Evolutionary conservation across 2,888 invertebrate genomes (phyloP), one percentile per base, ranked within the genome.

Genomic region (Polydrusus cervinus): DNA sequence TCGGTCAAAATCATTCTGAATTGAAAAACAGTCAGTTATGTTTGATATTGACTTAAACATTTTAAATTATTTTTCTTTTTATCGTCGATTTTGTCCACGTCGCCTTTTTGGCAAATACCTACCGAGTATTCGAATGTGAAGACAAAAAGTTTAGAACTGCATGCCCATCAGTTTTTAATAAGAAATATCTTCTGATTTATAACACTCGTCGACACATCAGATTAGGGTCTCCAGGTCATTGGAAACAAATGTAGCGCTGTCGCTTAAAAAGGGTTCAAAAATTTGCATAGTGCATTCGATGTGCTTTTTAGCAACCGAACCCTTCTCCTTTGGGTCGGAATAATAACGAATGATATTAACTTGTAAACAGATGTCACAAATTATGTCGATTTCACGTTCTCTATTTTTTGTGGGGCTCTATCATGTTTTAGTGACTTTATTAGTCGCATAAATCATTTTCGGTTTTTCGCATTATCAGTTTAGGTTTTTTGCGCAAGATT

Each of bases 311-410:
- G 43, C 77, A 14, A 76, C 73, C 76, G 77, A 78, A 78, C 78
- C 78, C 71, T 72, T 76, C 65, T 45, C 65, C 68, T 72, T 73
- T 77, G 68, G 70, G 71, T 74, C 66, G 65, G 75, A 78, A 71
- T 72, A 60, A 66, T 67, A 57, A 67, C 61, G 67, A 38, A 16
- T 61, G 34, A 82, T 82, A 84, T 83, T 83, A 83, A 83, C 83
- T 83, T 84, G 84, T 84, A 83, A 84, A 84, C 84, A 84, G 84
- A 84, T 84, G 84, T 84, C 82, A 79, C 76, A 80, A 82, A 76
- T 76, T 76, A 67, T 75, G 66, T 60, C 67, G 64, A 76, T 73
- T 76, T 76, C 55, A 72, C 71, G 75, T 67, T 51, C 49, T 45
- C 30, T 40, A 18, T 71, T 75, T 75, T 71, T 75, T 75, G 18